These are phyloP conservation scores for Formica selysi DNA, from an alignment of 1,140 invertebrate genomes.

Conservation along the genomic window DNA sequence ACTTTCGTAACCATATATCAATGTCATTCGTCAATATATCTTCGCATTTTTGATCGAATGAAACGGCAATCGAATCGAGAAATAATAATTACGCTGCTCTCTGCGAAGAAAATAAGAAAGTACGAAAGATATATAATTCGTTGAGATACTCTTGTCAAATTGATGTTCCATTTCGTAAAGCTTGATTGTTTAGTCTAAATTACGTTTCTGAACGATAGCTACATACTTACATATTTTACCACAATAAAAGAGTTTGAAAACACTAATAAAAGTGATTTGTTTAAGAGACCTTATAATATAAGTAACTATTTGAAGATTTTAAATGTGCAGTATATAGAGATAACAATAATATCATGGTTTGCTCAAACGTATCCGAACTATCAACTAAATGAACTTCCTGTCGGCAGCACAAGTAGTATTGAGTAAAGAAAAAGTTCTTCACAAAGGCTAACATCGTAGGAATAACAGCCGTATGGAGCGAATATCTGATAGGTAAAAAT, in stretches of 20 bases:
- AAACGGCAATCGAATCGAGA: neutral
- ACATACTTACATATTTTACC: neutral
- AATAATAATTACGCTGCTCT: constrained; percentile 32
- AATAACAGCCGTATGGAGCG: constrained; percentile 24
- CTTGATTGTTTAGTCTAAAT: neutral
- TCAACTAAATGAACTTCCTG: constrained; percentile 26
- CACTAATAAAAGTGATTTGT: neutral
- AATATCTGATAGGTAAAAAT: no score
- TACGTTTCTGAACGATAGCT: neutral
- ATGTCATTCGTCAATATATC: constrained; percentile 53
- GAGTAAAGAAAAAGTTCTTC: constrained; percentile 6
- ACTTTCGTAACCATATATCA: constrained; percentile 32
- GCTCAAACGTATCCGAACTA: constrained; percentile 32
- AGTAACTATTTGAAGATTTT: neutral
- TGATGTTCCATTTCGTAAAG: neutral
- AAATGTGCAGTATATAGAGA: neutral
- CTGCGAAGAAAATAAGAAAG: neutral
- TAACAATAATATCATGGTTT: constrained; percentile 9
- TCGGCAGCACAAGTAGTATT: constrained; percentile 7
- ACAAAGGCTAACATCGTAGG: constrained; percentile 31
- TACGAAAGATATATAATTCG: neutral
- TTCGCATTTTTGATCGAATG: neutral
- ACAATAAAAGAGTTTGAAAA: neutral
- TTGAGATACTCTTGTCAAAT: neutral
- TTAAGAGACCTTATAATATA: neutral